phyloP scores from a whole-genome alignment of 2,888 invertebrate species.

The Diaperis boleti region DNA sequence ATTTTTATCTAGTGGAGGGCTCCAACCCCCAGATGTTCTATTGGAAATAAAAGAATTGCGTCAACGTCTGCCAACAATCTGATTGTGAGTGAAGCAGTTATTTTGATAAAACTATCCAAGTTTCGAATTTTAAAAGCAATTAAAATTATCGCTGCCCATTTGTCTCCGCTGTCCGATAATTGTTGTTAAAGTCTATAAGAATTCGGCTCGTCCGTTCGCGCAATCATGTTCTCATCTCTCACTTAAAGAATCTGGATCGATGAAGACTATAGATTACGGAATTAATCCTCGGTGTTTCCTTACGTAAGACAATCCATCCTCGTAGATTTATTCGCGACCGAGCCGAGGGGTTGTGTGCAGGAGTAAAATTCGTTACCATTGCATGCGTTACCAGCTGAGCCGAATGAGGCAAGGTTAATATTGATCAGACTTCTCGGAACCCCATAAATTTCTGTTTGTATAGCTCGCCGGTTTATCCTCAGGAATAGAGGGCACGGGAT shows the following conservation, averaged over 20 bases:
- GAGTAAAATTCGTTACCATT: constrained; percentile 32
- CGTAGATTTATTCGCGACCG: constrained; percentile 5
- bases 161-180: too few relatives aligned
- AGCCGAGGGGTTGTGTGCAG: constrained; percentile 21
- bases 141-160: too few relatives aligned
- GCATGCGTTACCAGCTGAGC: constrained; percentile 44
- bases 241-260: constrained; percentile 1
- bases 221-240: too few relatives aligned
- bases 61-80: too few relatives aligned
- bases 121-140: too few relatives aligned
- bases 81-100: too few relatives aligned
- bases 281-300: constrained; percentile 9
- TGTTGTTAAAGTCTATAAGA: too few relatives aligned
- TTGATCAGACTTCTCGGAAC: constrained; percentile 52
- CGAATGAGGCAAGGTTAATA: constrained; percentile 48
- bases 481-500: constrained; percentile 33
- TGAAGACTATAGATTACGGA: constrained; percentile 6
- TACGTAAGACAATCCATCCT: constrained; percentile 18
- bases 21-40: too few relatives aligned
- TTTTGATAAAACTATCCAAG: too few relatives aligned
- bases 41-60: too few relatives aligned
- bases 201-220: too few relatives aligned
- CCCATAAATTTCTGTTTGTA: constrained; percentile 46
- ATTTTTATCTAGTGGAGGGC: too few relatives aligned
- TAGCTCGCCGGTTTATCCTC: constrained; percentile 35